These are phyloP conservation scores for Corythaeola cristata DNA, from an alignment of 2,113 vertebrate genomes.

Conservation along the genomic window DNA sequence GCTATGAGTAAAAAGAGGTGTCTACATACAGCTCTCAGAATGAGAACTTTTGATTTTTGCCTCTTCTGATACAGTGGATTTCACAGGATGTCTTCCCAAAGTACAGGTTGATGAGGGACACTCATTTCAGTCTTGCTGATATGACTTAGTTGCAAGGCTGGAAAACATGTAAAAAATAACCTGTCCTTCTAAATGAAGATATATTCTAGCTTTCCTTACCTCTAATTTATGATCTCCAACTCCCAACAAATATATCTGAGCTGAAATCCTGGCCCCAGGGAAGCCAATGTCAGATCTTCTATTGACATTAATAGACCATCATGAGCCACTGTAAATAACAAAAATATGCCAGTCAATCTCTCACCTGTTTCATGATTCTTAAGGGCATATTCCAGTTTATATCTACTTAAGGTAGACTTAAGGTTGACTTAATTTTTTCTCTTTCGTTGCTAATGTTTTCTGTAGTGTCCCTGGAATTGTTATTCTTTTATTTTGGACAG, in stretches of 20 bases:
- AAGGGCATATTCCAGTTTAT: not conserved
- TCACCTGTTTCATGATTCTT: not conserved
- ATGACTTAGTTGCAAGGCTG: not conserved
- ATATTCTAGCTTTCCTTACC: not conserved
- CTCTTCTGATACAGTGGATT: not conserved
- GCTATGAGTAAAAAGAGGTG: not conserved
- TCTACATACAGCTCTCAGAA: not conserved
- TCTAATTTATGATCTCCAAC: not conserved
- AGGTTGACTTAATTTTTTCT: not conserved
- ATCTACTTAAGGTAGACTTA: not conserved
- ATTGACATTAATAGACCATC: not conserved
- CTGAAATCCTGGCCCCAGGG: not conserved
- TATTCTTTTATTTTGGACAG: not conserved
- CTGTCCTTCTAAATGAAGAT: not conserved
- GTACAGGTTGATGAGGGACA: not conserved
- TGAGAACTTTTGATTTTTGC: not conserved
- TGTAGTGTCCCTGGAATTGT: not conserved
- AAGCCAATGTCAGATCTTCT: not conserved
- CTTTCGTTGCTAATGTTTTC: not conserved
- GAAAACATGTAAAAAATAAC: not conserved
- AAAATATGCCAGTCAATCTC: not conserved
- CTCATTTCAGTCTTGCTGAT: not conserved
- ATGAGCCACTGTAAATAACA: not conserved
- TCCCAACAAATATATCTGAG: not conserved
- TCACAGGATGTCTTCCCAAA: not conserved